phyloP scores from a whole-genome alignment of 2,113 vertebrate species.

The Myxocyprinus asiaticus region DNA sequence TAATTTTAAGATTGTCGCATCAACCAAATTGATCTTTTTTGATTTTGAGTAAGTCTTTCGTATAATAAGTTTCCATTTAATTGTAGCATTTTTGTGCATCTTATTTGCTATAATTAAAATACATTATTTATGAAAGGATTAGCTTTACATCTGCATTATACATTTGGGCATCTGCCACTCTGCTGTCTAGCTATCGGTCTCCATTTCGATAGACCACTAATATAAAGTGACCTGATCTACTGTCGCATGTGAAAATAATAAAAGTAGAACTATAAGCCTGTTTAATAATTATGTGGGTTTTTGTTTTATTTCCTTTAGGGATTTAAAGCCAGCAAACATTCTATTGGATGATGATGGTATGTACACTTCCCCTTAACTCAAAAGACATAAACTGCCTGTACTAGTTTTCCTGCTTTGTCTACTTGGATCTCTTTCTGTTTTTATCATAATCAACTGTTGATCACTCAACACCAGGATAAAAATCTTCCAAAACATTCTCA shows the following conservation, averaged over 20 bases:
- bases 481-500: neutral
- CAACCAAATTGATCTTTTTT: too few relatives aligned
- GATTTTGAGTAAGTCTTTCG: too few relatives aligned
- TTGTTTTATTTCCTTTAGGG: conserved; percentile 71
- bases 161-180: too few relatives aligned
- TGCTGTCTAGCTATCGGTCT: too few relatives aligned
- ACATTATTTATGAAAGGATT: too few relatives aligned
- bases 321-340: conserved; percentile 97
- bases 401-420: neutral
- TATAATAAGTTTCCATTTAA: too few relatives aligned
- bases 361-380: conserved; percentile 12
- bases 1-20: too few relatives aligned
- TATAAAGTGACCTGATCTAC: neutral
- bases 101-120: too few relatives aligned
- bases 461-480: conserved; percentile 34
- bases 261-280: neutral
- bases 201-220: neutral
- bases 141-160: too few relatives aligned
- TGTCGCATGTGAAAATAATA: neutral
- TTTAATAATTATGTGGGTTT: neutral
- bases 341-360: conserved; percentile 91
- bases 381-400: neutral
- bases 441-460: neutral
- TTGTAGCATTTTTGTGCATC: too few relatives aligned
- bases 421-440: conserved; percentile 11